Conservation (phyloP, 37 sponge, comb jelly and placozoan genomes). For the Bolinopsis microptera region DNA sequence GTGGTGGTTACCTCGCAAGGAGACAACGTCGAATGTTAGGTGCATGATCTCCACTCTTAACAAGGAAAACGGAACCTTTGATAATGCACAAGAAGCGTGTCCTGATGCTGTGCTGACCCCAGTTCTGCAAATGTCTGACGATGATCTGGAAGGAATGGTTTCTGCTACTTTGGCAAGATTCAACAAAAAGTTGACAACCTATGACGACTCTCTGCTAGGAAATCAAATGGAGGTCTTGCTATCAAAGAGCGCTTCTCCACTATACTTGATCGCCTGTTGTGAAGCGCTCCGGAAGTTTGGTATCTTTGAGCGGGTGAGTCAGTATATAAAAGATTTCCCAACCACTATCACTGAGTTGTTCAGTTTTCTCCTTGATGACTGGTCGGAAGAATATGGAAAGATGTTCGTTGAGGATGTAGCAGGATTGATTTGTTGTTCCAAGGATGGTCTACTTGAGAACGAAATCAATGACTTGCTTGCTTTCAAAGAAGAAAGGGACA, state of each 20-base stretch:
- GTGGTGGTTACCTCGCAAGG: neutral
- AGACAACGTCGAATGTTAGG: neutral
- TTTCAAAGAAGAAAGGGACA: neutral
- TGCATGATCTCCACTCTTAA: slow-evolving; percentile 4
- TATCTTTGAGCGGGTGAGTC: neutral
- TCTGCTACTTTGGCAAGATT: neutral
- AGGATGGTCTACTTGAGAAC: slow-evolving; percentile 27
- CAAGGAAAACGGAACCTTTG: neutral
- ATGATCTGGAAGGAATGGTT: neutral
- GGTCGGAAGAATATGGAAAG: neutral
- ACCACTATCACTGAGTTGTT: neutral
- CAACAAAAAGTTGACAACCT: neutral
- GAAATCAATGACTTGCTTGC: neutral
- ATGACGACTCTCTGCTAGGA: neutral
- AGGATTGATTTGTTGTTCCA: neutral
- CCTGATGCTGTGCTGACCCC: neutral
- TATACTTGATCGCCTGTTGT: neutral
- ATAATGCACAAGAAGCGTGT: neutral
- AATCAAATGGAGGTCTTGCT: slow-evolving; percentile 2
- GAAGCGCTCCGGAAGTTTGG: slow-evolving; percentile 31
- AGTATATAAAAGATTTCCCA: neutral
- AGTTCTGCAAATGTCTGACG: neutral
- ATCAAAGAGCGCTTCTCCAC: neutral
- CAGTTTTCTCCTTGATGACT: neutral
- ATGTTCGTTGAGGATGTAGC: neutral